Evolutionary conservation across 2,113 vertebrate genomes (phyloP), one percentile per base, ranked within the genome.

Genomic region (Papio anubis): DNA sequence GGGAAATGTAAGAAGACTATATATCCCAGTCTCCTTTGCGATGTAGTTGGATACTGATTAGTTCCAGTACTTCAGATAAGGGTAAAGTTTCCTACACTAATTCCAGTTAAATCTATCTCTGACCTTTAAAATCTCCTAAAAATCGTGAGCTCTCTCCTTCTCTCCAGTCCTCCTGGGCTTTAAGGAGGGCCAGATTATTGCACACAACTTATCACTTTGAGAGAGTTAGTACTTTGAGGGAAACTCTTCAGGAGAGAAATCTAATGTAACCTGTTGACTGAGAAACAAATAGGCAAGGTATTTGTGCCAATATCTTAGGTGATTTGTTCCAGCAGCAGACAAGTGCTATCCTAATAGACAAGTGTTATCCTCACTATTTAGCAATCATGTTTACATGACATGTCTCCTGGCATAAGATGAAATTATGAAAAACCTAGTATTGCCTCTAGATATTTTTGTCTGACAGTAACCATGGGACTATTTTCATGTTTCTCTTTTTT

Each of bases 401-500:
- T 48, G 20, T 84, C 25, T 50, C 45, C 17, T 45, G 21, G 16
- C 5, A 48, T 1, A 30, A 75, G 8, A 88, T 1, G 73, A 93
- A 88, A 90, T 70, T 40, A 90, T 0, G 0, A 57, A 80, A 93
- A 80, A 27, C 7, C 35, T 85, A 23, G 7, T 35, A 93, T 80
- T 10, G 18, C 18, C 11, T 86, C 10, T 0, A 1, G 25, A 55
- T n/a, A 25, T 18, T 79, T 96, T 61, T 45, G 1, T 86, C 9
- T 2, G 20, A 57, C 3, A 75, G 32, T 73, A 82, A 48, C 27
- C n/a, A 82, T n/a, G 9, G 52, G 40, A 5, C 23, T 84, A 59
- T 66, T 92, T 96, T 90, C 48, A 78, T 76, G 68, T 76, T 83
- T 81, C 30, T 94, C 38, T 89, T 90, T 90, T 76, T 79, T 23